Evolutionary conservation across 2,113 vertebrate genomes (phyloP).

Genomic region (Verasper variegatus): DNA sequence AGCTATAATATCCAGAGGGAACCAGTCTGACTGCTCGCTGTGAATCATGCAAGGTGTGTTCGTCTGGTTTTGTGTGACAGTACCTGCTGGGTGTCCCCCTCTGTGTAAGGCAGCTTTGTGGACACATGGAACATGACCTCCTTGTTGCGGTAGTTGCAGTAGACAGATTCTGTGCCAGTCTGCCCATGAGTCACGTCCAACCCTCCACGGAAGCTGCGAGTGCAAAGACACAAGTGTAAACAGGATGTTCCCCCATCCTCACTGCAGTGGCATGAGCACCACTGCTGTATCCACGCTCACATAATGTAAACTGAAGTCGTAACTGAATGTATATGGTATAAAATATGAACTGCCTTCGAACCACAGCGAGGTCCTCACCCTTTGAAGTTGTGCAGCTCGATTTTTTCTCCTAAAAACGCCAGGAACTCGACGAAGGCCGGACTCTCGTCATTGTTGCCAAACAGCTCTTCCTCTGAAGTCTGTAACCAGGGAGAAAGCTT

Average conservation of each 20-base stretch:
- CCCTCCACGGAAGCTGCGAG: slow-evolving; percentile 91
- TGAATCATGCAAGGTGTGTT: slow-evolving; percentile 36
- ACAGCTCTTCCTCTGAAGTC: slow-evolving; percentile 95
- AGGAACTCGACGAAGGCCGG: slow-evolving; percentile 92
- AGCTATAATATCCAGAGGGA: slow-evolving; percentile 26
- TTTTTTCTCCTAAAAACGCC: slow-evolving; percentile 91
- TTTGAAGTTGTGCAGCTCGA: slow-evolving; percentile 95
- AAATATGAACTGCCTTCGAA: not conserved
- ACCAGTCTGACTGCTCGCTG: slow-evolving; percentile 38
- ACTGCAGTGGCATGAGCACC: not conserved
- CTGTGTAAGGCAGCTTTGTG: slow-evolving; percentile 96
- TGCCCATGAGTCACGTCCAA: slow-evolving; percentile 96
- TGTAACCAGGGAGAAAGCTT: slow-evolving; percentile 58
- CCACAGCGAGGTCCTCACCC: slow-evolving; percentile 81
- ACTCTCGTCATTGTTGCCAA: slow-evolving; percentile 93
- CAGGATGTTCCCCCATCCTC: slow-evolving; percentile 40
- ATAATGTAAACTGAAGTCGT: not conserved
- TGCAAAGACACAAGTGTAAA: slow-evolving; percentile 50
- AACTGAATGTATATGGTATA: not conserved
- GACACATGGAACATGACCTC: slow-evolving; percentile 99
- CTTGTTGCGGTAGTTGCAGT: slow-evolving; percentile 95
- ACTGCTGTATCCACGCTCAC: no score
- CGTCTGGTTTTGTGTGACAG: not conserved
- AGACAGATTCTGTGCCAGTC: slow-evolving; percentile 93
- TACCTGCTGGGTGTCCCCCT: slow-evolving; percentile 96